Evolutionary conservation across 2,888 invertebrate genomes (phyloP).

Genomic region (Phanerotoma sp.): DNA sequence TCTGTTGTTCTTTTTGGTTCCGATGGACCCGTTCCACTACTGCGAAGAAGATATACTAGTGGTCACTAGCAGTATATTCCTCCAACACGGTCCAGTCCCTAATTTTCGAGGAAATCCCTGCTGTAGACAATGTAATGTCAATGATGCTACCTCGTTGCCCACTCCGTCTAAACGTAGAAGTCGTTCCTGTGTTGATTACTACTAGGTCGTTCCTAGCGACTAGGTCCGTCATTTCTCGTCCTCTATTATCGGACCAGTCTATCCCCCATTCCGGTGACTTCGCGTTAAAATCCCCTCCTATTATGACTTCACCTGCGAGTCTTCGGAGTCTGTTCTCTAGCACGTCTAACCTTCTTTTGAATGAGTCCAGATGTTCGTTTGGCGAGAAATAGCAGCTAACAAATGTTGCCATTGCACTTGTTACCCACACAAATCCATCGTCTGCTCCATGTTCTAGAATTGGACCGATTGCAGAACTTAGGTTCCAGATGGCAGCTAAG

Average conservation of each 20-base stretch:
- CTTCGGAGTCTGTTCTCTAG: not conserved
- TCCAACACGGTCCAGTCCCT: slow-evolving; percentile 22
- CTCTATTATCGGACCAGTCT: slow-evolving; percentile 28
- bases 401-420: not conserved
- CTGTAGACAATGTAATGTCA: slow-evolving; percentile 24
- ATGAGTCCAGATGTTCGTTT: not conserved
- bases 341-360: not conserved
- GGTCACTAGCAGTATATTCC: too few relatives aligned
- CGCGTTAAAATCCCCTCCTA: too few relatives aligned
- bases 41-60: slow-evolving; percentile 26
- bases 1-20: not conserved
- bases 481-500: not conserved
- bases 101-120: not conserved
- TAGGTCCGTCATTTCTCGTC: slow-evolving; percentile 32
- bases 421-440: not conserved
- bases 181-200: too few relatives aligned
- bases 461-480: not conserved
- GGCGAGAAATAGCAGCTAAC: not conserved
- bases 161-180: slow-evolving; percentile 21
- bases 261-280: too few relatives aligned
- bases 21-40: not conserved
- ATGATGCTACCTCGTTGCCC: slow-evolving; percentile 19
- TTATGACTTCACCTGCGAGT: slow-evolving; percentile 6
- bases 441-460: not conserved
- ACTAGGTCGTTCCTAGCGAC: too few relatives aligned